Base-by-base conservation (phyloP, 2,888 invertebrate species). In the Alloscopus bannaensis region DNA sequence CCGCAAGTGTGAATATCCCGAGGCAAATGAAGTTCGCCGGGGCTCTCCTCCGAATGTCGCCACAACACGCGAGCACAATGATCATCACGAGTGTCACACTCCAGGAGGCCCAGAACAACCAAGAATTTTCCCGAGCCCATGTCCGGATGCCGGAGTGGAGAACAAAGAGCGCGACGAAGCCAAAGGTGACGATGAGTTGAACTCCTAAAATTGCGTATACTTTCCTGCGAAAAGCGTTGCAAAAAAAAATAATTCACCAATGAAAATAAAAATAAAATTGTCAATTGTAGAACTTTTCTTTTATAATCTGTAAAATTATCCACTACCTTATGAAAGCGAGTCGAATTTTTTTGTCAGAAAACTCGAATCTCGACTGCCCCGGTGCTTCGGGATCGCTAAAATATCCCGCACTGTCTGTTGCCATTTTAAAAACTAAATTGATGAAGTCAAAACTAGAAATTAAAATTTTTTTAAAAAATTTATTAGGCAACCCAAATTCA, bases 1-100 rank as follows among this genome's bases (percentile, higher is more conserved):
- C 93, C 0, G 95, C 95, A 0, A 93, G 45, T 0, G 96, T 96
- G 89, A 98, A 98, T 6, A 97, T 87, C n/a, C 91, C 91, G 68
- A 98, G 90, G 88, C 97, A 94, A 81, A 98, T 93, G 88, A 95
- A 94, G 89, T 98, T 98, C 88, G 92, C 91, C 0, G 98, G 98
- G 26, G 93, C 91, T 84, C 93, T 93, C 64, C 98, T 92, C 31
- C 98, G 91, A 6, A 97, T 93, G 86, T 91, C 3, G 6, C 93
- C 92, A 88, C 97, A 98, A 88, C 98, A 98, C 2, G 95, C 81
- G 77, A 86, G 73, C 0, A 83, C 84, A 22, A 86, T 65, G 62
- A 85, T 69, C 1, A 81, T 78, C 4, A 86, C 82, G 11, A 86
- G 47, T 4, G 83, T 81, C 28, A 84, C 13, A 0, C 47, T 81